A percentile compares a stretch with the other conserved stretches of the same genome.
phyloP scores from a whole-genome alignment of 2,113 vertebrate species.

The Micromys minutus region DNA sequence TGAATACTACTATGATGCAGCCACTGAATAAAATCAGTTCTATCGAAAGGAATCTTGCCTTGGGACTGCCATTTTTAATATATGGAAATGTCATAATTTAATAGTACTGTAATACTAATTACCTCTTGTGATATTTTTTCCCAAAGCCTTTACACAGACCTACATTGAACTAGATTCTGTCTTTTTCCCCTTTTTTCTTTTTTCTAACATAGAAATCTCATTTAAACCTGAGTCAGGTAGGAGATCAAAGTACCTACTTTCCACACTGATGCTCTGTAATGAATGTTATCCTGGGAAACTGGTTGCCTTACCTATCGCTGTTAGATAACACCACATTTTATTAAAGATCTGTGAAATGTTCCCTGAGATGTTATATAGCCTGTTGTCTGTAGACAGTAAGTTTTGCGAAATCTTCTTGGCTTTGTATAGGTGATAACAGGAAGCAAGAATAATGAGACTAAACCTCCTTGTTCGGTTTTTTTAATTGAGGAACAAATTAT shows the following conservation, averaged over 20 bases:
- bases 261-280: constrained; percentile 66
- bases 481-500: constrained; percentile 89
- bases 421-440: constrained; percentile 87
- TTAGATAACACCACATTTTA: constrained; percentile 84
- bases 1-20: background rate
- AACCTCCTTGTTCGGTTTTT: constrained; percentile 81
- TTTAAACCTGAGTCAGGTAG: constrained; percentile 64
- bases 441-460: constrained; percentile 87
- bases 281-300: constrained; percentile 72
- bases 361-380: constrained; percentile 77
- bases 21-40: constrained; percentile 41
- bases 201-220: background rate
- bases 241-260: constrained; percentile 48
- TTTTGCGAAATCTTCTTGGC: constrained; percentile 84
- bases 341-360: constrained; percentile 86
- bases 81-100: constrained; percentile 62
- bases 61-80: constrained; percentile 51
- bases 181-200: constrained; percentile 19
- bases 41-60: constrained; percentile 21
- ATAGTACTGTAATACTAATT: constrained; percentile 67
- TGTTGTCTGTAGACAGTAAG: constrained; percentile 76
- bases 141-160: constrained; percentile 46
- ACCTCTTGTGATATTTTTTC: constrained; percentile 49
- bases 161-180: constrained; percentile 48
- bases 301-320: constrained; percentile 80